Base-by-base conservation (phyloP, 2,113 vertebrate genomes). In the Lepus timidus region DNA sequence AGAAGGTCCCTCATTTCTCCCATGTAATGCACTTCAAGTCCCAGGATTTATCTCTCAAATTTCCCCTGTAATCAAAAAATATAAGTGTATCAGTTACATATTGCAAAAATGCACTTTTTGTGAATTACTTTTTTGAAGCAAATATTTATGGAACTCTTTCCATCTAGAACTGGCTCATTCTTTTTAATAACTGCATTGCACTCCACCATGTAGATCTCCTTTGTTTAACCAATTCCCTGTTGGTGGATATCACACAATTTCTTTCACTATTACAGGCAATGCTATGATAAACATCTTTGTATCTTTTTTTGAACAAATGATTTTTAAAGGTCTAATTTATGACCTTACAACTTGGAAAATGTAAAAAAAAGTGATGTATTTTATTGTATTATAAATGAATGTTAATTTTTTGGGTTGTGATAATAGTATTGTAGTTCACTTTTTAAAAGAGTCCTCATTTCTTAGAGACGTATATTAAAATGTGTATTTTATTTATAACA, bases 71-170 rank as follows among this genome's bases (percentile, higher is more conserved):
- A 73, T 29, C 62, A 49, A 68, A 96, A 95, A 88, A 84, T 16
- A 76, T 25, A 81, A 68, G 19, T 58, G 55, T 87, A 31, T 17
- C 49, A 85, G 1, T 88, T 87, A 71, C 20, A 29, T 25, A 27
- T 93, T 90, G 31, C 8, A 93, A 87, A 75, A 71, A 14, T 33
- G 12, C 9, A 14, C 3, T 39, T 76, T 92, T 88, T 93, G 52
- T 71, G 93, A 89, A 76, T 6, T 83, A 20, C 68, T 93, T 85
- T 85, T 95, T 75, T 86, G 33, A 87, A 81, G 65, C 29, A 83
- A 88, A 81, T 84, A 64, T 39, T 61, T 85, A 17, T 95, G 61
- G 64, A 81, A 88, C n/a, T 31, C 19, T 92, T 82, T 95, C 25
- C 51, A 25, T 80, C n/a, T 85, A 74, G 44, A 94, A 67, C 13